Conservation (phyloP, 2,797 vertebrate species). For the Gymnodraco acuticeps region DNA sequence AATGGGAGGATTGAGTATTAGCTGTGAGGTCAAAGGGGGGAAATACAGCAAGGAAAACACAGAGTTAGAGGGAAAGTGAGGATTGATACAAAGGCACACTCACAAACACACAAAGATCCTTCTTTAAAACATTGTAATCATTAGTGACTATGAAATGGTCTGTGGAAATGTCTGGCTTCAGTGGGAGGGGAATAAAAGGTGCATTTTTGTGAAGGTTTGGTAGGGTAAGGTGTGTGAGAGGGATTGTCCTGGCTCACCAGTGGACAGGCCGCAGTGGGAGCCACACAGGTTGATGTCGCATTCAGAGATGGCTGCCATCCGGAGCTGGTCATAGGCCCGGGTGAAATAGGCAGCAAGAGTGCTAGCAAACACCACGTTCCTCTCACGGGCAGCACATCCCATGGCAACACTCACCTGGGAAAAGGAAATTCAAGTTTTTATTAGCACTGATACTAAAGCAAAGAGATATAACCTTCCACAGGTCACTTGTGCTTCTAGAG, state of each 20-base stretch:
- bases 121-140: slow-evolving; percentile 7
- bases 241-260: slow-evolving; percentile 79
- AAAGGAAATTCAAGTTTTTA: slow-evolving; percentile 8
- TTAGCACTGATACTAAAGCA: not conserved
- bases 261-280: slow-evolving; percentile 95
- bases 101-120: slow-evolving; percentile 29
- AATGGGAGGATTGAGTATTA: slow-evolving; percentile 85
- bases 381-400: slow-evolving; percentile 91
- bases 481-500: slow-evolving; percentile 3
- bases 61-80: slow-evolving; percentile 71
- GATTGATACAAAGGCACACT: slow-evolving; percentile 28
- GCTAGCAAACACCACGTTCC: slow-evolving; percentile 93
- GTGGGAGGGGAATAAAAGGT: slow-evolving; percentile 32
- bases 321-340: slow-evolving; percentile 94
- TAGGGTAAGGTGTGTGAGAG: slow-evolving; percentile 26
- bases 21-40: slow-evolving; percentile 65
- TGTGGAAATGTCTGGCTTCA: slow-evolving; percentile 33
- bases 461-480: not conserved
- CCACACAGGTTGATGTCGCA: slow-evolving; percentile 97
- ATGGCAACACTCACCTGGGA: slow-evolving; percentile 92
- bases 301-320: slow-evolving; percentile 96
- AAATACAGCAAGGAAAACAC: slow-evolving; percentile 71
- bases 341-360: slow-evolving; percentile 94
- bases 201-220: slow-evolving; percentile 19
- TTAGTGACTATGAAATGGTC: slow-evolving; percentile 21